Evolutionary conservation across 2,888 invertebrate genomes (phyloP).

Genomic region (Calliphora vomitoria): DNA sequence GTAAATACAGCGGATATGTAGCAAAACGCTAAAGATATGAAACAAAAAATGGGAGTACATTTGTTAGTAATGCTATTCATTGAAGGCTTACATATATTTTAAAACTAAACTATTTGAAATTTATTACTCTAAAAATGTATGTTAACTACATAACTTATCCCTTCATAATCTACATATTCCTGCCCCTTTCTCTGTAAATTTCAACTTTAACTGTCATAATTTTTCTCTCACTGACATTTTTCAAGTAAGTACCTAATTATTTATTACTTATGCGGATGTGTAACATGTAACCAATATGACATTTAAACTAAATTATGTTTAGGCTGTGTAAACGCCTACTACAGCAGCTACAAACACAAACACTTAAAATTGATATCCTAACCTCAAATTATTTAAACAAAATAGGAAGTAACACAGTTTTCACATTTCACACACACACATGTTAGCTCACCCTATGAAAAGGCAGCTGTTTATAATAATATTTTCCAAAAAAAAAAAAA

Average conservation of each 20-base stretch:
- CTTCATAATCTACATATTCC: no score
- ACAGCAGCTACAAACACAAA: not conserved
- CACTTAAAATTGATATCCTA: slow-evolving; percentile 24
- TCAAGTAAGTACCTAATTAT: slow-evolving; percentile 32
- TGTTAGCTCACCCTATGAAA: slow-evolving; percentile 42
- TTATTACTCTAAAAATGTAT: no score
- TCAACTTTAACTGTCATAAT: slow-evolving; percentile 13
- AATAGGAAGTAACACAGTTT: slow-evolving; percentile 40
- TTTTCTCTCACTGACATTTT: not conserved
- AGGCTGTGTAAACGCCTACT: slow-evolving; percentile 51
- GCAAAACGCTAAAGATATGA: no score
- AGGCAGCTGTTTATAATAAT: slow-evolving; percentile 32
- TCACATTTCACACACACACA: not conserved
- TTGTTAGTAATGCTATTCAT: no score
- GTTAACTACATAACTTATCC: no score
- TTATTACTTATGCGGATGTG: slow-evolving; percentile 3
- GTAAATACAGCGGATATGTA: no score
- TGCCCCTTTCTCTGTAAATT: not conserved
- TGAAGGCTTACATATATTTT: no score
- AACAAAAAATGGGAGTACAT: no score
- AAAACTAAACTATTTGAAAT: no score
- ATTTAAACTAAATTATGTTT: slow-evolving; percentile 37
- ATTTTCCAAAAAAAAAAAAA: slow-evolving; percentile 6
- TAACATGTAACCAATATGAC: slow-evolving; percentile 43
- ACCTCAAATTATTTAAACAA: slow-evolving; percentile 23